Evolutionary conservation across 2,797 vertebrate species (phyloP).

Genomic region (Darevskia mixta): DNA sequence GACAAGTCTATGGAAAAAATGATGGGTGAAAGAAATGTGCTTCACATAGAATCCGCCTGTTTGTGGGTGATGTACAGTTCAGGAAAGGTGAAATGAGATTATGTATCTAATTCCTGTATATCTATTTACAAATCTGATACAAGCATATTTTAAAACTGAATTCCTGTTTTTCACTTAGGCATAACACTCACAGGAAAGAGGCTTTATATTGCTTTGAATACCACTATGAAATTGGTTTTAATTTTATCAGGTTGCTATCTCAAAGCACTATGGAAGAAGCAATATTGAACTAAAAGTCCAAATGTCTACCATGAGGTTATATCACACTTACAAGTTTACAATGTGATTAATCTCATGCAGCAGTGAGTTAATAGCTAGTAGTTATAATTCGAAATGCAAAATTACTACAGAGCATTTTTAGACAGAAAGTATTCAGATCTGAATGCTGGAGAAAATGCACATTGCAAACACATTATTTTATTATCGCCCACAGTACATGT

Average conservation of each 20-base stretch:
- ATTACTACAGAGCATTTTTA: background rate
- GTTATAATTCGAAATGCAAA: background rate
- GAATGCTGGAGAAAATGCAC: background rate
- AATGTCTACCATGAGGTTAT: background rate
- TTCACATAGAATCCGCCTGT: background rate
- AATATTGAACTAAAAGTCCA: background rate
- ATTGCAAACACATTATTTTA: fast-evolving
- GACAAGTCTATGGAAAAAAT: background rate
- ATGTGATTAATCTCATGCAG: background rate
- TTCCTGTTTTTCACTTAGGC: background rate
- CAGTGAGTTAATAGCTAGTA: background rate
- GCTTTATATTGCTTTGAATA: background rate
- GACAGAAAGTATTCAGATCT: background rate
- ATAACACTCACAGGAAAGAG: background rate
- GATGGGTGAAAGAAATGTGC: background rate
- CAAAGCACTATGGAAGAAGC: background rate
- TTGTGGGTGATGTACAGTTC: background rate
- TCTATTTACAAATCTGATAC: background rate
- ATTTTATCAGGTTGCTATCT: background rate
- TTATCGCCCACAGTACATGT: background rate
- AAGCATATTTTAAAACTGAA: background rate
- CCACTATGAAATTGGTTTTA: background rate
- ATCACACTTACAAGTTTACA: background rate
- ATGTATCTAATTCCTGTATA: background rate
- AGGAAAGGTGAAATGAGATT: background rate